These are phyloP conservation scores for Paguma larvata DNA, from an alignment of 2,797 vertebrate species.

Conservation along the genomic window DNA sequence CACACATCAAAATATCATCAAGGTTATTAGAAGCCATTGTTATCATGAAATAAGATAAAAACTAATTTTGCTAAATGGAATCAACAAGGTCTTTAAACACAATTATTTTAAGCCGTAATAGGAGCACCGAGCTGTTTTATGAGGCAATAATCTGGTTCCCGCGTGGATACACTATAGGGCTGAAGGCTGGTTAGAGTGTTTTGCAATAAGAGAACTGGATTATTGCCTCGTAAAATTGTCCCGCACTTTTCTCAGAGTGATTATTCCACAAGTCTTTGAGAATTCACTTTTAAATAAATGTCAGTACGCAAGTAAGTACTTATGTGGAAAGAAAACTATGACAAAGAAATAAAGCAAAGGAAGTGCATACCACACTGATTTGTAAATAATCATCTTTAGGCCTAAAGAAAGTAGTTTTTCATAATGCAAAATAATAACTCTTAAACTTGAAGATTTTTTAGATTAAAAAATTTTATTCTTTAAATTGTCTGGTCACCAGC, in stretches of 20 bases:
- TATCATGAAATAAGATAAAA: conserved; percentile 83
- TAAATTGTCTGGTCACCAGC: background rate
- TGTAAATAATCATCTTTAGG: background rate
- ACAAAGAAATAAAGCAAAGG: background rate
- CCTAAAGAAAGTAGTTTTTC: background rate
- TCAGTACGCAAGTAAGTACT: conserved; percentile 59
- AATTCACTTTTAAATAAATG: conserved; percentile 79
- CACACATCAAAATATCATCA: conserved; percentile 73
- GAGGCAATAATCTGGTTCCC: conserved; percentile 83
- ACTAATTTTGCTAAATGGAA: conserved; percentile 84
- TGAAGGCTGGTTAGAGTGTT: conserved; percentile 76
- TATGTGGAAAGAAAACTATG: background rate
- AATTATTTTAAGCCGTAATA: conserved; percentile 83
- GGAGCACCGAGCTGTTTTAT: conserved; percentile 79
- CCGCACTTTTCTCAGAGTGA: conserved; percentile 69
- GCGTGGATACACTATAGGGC: conserved; percentile 78
- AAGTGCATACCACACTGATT: background rate
- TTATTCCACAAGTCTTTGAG: conserved; percentile 67
- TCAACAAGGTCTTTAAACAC: conserved; percentile 84
- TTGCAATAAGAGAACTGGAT: conserved; percentile 76
- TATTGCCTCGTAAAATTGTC: conserved; percentile 80
- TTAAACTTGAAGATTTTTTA: background rate
- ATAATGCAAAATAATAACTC: background rate
- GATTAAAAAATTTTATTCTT: background rate
- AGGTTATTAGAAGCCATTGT: conserved; percentile 79